Evolutionary conservation across 2,888 invertebrate genomes (phyloP).

Genomic region (Conomelus anceps): DNA sequence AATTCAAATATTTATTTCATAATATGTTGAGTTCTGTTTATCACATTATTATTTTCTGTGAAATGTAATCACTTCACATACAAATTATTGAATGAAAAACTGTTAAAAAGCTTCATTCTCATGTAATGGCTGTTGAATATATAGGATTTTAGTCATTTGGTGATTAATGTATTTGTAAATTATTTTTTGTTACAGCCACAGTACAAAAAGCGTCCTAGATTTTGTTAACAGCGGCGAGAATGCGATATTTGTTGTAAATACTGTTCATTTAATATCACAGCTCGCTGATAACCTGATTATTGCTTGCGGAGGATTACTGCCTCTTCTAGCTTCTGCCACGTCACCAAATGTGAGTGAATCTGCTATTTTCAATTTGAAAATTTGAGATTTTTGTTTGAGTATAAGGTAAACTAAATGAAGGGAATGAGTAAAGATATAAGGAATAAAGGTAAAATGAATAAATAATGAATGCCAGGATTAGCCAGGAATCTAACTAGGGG

Average conservation of each 20-base stretch:
- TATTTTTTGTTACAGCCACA: constrained; percentile 65
- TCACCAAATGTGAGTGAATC: constrained; percentile 83
- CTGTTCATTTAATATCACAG: constrained; percentile 98
- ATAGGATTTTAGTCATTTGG: no score
- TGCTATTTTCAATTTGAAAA: neutral
- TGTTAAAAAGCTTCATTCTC: constrained; percentile 2
- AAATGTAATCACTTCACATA: no score
- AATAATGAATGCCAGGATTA: constrained; percentile 23
- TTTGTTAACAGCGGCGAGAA: constrained; percentile 98
- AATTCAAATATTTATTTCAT: no score
- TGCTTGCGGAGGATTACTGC: constrained; percentile 94
- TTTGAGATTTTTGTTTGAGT: no score
- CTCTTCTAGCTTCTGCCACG: constrained; percentile 94
- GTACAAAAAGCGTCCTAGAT: constrained; percentile 93
- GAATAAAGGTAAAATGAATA: neutral
- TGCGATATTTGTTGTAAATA: constrained; percentile 98
- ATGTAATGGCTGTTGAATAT: no score
- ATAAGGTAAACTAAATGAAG: no score
- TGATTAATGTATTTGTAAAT: constrained; percentile 42
- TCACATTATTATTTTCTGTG: no score
- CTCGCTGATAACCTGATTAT: constrained; percentile 98
- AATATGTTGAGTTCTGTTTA: no score
- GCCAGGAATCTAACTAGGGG: no score
- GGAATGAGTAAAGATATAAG: neutral
- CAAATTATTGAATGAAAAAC: neutral